phyloP scores from a whole-genome alignment of 1,140 invertebrate species.

The Paralvinella palmiformis region DNA sequence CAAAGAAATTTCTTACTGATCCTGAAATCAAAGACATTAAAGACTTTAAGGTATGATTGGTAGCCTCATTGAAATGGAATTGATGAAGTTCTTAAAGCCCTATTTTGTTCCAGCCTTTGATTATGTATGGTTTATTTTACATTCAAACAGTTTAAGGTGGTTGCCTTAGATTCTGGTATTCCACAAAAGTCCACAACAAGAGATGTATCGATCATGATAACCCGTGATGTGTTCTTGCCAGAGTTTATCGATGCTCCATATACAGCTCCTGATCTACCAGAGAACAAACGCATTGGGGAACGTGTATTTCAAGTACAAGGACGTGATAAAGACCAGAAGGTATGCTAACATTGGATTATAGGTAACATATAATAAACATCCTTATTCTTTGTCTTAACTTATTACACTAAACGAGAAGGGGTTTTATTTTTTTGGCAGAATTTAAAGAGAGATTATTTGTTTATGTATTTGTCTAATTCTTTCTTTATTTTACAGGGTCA shows the following conservation, averaged over 20 bases:
- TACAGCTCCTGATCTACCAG: neutral
- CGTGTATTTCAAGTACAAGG: slow-evolving; percentile 12
- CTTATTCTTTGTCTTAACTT: no score
- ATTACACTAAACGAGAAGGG: no score
- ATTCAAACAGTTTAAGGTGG: slow-evolving; percentile 7
- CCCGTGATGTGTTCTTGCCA: slow-evolving; percentile 11
- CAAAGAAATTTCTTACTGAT: slow-evolving; percentile 20
- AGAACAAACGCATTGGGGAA: slow-evolving; percentile 9
- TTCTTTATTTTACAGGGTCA: slow-evolving; percentile 7
- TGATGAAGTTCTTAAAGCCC: no score
- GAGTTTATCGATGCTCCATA: slow-evolving; percentile 10
- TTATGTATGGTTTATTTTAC: neutral
- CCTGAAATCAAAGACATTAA: slow-evolving; percentile 4
- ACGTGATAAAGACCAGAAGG: slow-evolving; percentile 15
- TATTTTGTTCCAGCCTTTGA: neutral
- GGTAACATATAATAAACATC: no score
- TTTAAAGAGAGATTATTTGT: neutral
- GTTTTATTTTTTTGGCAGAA: neutral
- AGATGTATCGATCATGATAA: neutral
- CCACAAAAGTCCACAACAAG: slow-evolving; percentile 6
- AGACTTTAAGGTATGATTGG: no score
- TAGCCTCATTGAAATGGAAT: no score
- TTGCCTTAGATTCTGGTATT: slow-evolving; percentile 11
- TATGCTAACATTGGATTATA: no score
- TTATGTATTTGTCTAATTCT: neutral